These are phyloP conservation scores for Oophaga sylvatica DNA, from an alignment of 2,797 vertebrate genomes.

Conservation along the genomic window DNA sequence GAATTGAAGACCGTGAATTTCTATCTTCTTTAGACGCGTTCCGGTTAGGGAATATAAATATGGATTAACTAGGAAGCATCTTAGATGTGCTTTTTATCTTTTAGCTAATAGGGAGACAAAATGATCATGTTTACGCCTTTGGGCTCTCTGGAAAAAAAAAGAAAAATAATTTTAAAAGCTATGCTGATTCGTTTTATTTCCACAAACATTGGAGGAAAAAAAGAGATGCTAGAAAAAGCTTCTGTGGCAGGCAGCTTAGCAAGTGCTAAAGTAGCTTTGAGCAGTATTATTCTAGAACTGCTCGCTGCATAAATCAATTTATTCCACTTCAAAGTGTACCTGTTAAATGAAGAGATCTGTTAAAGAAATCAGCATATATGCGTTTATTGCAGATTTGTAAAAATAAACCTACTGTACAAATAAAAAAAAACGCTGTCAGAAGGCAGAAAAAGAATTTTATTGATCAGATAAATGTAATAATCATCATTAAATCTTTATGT, in stretches of 20 bases:
- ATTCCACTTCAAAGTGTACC: constrained; percentile 59
- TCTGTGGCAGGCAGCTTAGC: constrained; percentile 23
- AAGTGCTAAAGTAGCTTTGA: constrained; percentile 54
- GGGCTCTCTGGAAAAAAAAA: constrained; percentile 27
- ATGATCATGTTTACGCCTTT: constrained; percentile 53
- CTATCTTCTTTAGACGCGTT: background rate
- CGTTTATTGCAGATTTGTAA: constrained; percentile 8
- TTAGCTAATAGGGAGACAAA: constrained; percentile 51
- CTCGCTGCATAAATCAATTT: constrained; percentile 55
- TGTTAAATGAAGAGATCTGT: constrained; percentile 43
- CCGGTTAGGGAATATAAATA: constrained; percentile 41
- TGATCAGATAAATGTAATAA: constrained; percentile 25
- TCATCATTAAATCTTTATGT: constrained; percentile 23
- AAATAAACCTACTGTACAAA: constrained; percentile 29
- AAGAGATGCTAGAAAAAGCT: constrained; percentile 8
- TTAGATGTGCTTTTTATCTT: constrained; percentile 49
- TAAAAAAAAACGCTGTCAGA: background rate
- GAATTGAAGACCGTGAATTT: constrained; percentile 11
- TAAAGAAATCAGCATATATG: constrained; percentile 15
- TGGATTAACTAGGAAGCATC: constrained; percentile 37
- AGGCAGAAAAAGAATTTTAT: background rate
- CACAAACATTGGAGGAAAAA: constrained; percentile 38
- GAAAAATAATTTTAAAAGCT: constrained; percentile 20
- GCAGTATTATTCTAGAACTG: constrained; percentile 53
- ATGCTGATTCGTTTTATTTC: constrained; percentile 21